Evolutionary conservation across 1,140 invertebrate species (phyloP).

Genomic region (Pseudachorutes palmiensis): DNA sequence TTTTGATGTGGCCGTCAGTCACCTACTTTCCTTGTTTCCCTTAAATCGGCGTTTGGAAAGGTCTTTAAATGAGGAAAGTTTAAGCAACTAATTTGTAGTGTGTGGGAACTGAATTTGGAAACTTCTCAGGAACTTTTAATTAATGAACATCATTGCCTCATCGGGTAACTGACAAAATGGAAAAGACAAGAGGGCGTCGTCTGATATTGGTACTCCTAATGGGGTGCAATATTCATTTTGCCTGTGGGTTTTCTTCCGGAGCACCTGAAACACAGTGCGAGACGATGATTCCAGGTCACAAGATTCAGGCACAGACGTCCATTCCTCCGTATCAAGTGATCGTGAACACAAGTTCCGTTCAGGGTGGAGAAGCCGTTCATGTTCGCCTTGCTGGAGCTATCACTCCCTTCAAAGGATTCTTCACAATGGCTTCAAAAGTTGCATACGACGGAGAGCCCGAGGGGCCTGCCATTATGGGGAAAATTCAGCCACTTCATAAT

Average conservation of each 20-base stretch:
- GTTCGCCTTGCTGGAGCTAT: not conserved
- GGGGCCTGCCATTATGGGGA: not conserved
- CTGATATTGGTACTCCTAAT: too few relatives aligned
- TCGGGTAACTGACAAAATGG: too few relatives aligned
- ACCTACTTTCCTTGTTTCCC: too few relatives aligned
- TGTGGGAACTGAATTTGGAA: too few relatives aligned
- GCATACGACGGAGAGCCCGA: not conserved
- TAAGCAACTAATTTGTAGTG: too few relatives aligned
- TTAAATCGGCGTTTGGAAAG: too few relatives aligned
- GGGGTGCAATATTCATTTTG: not conserved
- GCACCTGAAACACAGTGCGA: not conserved
- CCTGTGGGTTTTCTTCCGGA: too few relatives aligned
- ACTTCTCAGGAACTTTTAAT: too few relatives aligned
- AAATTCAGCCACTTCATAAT: not conserved
- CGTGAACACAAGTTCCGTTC: not conserved
- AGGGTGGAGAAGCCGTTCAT: not conserved
- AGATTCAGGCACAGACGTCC: not conserved
- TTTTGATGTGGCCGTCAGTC: too few relatives aligned
- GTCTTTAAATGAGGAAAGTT: too few relatives aligned
- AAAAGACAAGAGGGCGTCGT: too few relatives aligned
- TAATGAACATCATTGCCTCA: too few relatives aligned
- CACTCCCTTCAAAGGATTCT: conserved; percentile 3
- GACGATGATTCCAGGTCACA: not conserved
- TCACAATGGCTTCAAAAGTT: not conserved
- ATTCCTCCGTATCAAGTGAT: not conserved